Conservation (phyloP, 1,140 invertebrate genomes). For the Leptinotarsa lineolata region DNA sequence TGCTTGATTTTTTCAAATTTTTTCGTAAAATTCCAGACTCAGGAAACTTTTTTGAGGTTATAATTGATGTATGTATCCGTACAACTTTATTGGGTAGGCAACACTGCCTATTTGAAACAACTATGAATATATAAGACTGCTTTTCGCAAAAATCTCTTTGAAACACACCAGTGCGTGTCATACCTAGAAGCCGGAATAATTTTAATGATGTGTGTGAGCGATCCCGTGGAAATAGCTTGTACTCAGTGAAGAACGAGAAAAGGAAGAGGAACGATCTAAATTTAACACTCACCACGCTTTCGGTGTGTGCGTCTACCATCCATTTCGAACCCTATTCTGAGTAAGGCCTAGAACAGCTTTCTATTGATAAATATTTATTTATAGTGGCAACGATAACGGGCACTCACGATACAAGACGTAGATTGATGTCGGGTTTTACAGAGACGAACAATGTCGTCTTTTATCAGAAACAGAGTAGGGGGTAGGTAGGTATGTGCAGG, state of each 20-base stretch:
- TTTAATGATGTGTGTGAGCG: slow-evolving; percentile 1
- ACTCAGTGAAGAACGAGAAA: background rate
- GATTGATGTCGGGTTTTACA: background rate
- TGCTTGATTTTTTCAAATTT: too few species aligned
- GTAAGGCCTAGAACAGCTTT: background rate
- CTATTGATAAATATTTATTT: slow-evolving; percentile 9
- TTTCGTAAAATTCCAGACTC: too few species aligned
- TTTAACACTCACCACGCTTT: slow-evolving; percentile 1
- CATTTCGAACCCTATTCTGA: background rate
- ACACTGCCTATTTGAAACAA: too few species aligned
- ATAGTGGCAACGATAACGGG: slow-evolving; percentile 4
- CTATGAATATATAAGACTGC: background rate
- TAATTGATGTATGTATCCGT: too few species aligned
- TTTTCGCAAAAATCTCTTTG: background rate
- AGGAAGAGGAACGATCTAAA: slow-evolving; percentile 5
- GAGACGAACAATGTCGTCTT: too few species aligned
- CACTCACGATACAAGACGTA: slow-evolving; percentile 2
- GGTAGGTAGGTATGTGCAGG: too few species aligned
- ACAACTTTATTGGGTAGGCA: too few species aligned
- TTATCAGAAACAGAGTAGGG: too few species aligned
- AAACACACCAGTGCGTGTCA: background rate
- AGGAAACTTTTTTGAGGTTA: too few species aligned
- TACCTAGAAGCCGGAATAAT: background rate
- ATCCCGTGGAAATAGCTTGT: background rate
- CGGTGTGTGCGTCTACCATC: background rate